Conservation (phyloP, 1,140 invertebrate genomes). For the Papilio xuthus region DNA sequence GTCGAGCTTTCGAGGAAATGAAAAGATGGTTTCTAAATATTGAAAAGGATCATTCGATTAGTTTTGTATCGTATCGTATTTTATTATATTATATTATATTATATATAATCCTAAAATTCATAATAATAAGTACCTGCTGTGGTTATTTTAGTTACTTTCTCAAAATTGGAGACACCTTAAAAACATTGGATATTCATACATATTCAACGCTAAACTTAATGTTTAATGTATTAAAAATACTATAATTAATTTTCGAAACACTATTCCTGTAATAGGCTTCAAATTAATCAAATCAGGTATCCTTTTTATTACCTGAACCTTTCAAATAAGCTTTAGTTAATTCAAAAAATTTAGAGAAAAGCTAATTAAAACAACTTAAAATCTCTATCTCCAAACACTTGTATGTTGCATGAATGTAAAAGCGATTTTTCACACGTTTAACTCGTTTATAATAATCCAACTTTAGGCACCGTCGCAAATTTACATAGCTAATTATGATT, state of each 20-base stretch:
- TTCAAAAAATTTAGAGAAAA: too few species aligned
- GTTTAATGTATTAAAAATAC: not conserved
- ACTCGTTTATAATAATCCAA: slow-evolving; percentile 17
- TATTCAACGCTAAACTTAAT: not conserved
- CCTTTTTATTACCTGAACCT: too few species aligned
- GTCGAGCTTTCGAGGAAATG: not conserved
- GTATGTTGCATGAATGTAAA: not conserved
- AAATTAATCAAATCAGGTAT: too few species aligned
- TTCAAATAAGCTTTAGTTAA: too few species aligned
- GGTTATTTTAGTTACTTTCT: too few species aligned
- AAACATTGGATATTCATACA: too few species aligned
- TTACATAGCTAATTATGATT: slow-evolving; percentile 72
- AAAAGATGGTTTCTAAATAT: not conserved
- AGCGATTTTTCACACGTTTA: slow-evolving; percentile 8
- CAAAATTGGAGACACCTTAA: too few species aligned
- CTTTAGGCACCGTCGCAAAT: slow-evolving; percentile 54
- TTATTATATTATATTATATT: too few species aligned
- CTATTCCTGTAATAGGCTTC: not conserved
- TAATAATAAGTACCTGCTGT: too few species aligned
- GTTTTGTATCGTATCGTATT: not conserved
- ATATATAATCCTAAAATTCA: too few species aligned
- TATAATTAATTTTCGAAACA: not conserved
- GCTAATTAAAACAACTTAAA: not conserved
- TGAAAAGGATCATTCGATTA: not conserved
- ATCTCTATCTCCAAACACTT: not conserved